These are phyloP conservation scores for Myiozetetes cayanensis DNA, from an alignment of 2,113 vertebrate genomes.

Conservation along the genomic window DNA sequence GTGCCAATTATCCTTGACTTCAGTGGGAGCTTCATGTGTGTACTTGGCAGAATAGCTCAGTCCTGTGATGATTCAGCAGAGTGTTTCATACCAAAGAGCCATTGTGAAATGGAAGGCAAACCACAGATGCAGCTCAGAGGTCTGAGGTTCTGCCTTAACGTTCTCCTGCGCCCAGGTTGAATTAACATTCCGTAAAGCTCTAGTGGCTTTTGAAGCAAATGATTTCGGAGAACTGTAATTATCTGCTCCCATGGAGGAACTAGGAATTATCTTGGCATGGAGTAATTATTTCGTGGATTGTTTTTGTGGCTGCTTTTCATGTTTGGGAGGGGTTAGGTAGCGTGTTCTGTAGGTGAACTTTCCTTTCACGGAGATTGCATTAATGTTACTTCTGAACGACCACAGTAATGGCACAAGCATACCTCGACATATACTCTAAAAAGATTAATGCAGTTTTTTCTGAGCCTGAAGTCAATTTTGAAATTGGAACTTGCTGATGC, in stretches of 20 bases:
- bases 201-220: neutral
- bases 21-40: constrained; percentile 23
- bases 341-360: neutral
- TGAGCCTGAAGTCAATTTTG: neutral
- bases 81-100: neutral
- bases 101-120: neutral
- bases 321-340: neutral
- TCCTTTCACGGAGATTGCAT: neutral
- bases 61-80: neutral
- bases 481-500: neutral
- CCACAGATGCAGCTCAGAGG: neutral
- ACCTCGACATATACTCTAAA: neutral
- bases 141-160: neutral
- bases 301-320: neutral
- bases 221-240: neutral
- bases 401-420: neutral
- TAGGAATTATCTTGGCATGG: neutral
- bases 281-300: neutral
- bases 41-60: constrained; percentile 20
- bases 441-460: neutral
- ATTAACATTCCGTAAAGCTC: neutral
- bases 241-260: neutral
- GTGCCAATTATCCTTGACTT: constrained; percentile 32
- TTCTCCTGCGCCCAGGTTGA: neutral
- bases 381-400: neutral